Base-by-base conservation (phyloP, 2,797 vertebrate species). In the Naso thynnoides region DNA sequence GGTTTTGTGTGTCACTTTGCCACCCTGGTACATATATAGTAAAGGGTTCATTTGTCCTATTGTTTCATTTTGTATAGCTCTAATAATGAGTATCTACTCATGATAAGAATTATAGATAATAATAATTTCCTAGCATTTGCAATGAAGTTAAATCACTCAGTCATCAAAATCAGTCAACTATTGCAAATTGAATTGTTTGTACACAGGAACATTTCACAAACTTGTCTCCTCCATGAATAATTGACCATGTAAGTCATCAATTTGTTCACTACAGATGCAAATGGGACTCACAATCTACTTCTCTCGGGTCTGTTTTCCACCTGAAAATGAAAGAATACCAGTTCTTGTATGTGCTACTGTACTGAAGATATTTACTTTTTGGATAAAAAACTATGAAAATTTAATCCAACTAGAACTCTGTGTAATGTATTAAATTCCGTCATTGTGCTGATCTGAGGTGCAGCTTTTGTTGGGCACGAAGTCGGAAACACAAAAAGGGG, bases 401-500 rank as follows among this genome's bases (percentile, higher is more conserved):
- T n/a, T n/a, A n/a, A n/a, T n/a, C n/a, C n/a, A n/a, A n/a, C n/a
- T n/a, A n/a, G n/a, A n/a, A n/a, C n/a, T n/a, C 47, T 63, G 42
- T 59, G 21, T 31, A 52, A n/a, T 18, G 16, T n/a, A 38, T 65
- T 44, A 55, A 60, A 29, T 54, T 68, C 74, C 7, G 53, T 54
- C 33, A 63, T 48, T 76, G 80, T 76, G 65, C 39, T 7, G 65
- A 64, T 80, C 49, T 36, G 80, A 80, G 45, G 24, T 39, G 70
- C 60, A 55, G 60, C 79, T 66, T 48, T 18, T 23, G 59, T 73
- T 1, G 60, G 68, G 84, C 50, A 33, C 27, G 39, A 82, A 74
- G 76, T 82, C 68, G 2, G n/a, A 10, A 54, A 78, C 58, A 79
- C 83, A 79, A 70, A 82, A 71, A 58, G 80, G 80, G 83, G 88